Base-by-base conservation (phyloP, 2,888 invertebrate genomes). In the Reticulitermes lucifugus region DNA sequence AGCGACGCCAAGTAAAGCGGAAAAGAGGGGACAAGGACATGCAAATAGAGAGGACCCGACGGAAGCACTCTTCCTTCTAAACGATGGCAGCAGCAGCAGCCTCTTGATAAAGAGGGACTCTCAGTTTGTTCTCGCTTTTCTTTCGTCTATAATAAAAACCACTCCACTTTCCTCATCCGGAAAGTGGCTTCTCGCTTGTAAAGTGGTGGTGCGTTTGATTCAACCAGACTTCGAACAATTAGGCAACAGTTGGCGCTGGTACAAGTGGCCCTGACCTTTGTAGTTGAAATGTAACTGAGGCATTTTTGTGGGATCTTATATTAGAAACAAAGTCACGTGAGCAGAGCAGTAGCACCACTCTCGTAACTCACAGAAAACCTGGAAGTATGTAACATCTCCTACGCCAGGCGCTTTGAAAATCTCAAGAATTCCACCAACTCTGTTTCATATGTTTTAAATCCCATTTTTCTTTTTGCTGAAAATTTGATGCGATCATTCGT, bases 41-140 rank as follows among this genome's bases (percentile, higher is more conserved):
- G 84, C 84, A 84, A 84, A 84, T 84, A 84, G 35, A 84, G 84
- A 84, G 84, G 55, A 73, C 25, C 79, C 29, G 43, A 70, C 77
- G 77, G 77, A 80, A 80, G 60, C 81, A 70, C 81, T 75, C 75
- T 35, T 35, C 35, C 35, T 35, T 35, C 35, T 35, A 35, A 35
- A 35, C 35, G 35, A 35, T 35, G 35, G 35, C 35, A 4, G 35
- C 35, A 25, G 79, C 25, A n/a, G 51, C 43, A 79, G 79, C 60
- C 35, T 60, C 81, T 81, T 81, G 81, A 81, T 81, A 81, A 81
- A 46, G 70, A 70, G 43, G 70, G 80, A 80, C 22, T n/a, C 51
- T 35, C 29, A 41, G 29, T 55, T 55, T 80, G 59, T 35, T 60
- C 41, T 65, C 18, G 59, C 60, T 22, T 79, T 79, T 29, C 59